These are phyloP conservation scores for Plagodis dolabraria DNA, from an alignment of 2,888 invertebrate genomes.

Conservation along the genomic window DNA sequence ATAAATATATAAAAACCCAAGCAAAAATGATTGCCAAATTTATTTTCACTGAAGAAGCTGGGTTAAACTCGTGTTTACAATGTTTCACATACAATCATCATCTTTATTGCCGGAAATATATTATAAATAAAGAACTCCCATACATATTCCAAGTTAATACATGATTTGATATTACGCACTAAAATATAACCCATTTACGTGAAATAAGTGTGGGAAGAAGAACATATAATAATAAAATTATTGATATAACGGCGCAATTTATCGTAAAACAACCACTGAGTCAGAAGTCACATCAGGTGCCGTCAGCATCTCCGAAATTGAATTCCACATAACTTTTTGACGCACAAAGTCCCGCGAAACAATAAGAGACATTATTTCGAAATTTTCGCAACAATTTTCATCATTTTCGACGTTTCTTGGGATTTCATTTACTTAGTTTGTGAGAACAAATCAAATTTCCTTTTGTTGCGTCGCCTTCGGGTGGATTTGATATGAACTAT, in stretches of 20 bases:
- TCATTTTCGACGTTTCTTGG: slow-evolving; percentile 50
- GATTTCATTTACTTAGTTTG: slow-evolving; percentile 51
- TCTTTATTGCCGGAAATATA: too few species aligned
- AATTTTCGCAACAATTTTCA: slow-evolving; percentile 49
- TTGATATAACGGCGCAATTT: not conserved
- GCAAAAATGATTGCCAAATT: too few species aligned
- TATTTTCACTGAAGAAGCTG: too few species aligned
- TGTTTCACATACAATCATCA: too few species aligned
- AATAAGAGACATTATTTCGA: slow-evolving; percentile 53
- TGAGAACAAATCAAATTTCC: slow-evolving; percentile 61
- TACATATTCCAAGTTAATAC: too few species aligned
- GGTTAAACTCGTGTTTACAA: too few species aligned
- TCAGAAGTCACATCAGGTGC: slow-evolving; percentile 30
- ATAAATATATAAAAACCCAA: too few species aligned
- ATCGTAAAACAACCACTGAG: slow-evolving; percentile 10
- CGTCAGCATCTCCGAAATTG: slow-evolving; percentile 35
- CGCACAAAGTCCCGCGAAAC: slow-evolving; percentile 43
- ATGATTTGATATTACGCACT: too few species aligned
- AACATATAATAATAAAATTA: too few species aligned
- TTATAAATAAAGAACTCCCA: too few species aligned
- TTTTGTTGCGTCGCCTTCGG: slow-evolving; percentile 43
- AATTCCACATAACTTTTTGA: slow-evolving; percentile 48
- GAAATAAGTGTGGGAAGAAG: too few species aligned
- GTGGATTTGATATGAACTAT: slow-evolving; percentile 49
- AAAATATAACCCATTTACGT: too few species aligned